Evolutionary conservation across 2,797 vertebrate genomes (phyloP).

Genomic region (Lepus oiostolus): DNA sequence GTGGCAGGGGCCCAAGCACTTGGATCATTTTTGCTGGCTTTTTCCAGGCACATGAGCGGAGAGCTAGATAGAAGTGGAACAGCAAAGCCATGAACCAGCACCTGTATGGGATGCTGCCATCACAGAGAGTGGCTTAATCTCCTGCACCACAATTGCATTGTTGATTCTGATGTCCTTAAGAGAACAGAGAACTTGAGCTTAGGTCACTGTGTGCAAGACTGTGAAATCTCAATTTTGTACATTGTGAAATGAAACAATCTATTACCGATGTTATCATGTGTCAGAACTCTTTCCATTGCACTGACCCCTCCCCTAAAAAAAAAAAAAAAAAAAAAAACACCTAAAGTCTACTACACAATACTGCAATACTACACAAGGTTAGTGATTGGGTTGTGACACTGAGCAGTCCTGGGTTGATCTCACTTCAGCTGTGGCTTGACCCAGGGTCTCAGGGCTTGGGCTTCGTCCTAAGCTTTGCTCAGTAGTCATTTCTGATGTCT

Average conservation of each 20-base stretch:
- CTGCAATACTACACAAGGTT: too few species aligned
- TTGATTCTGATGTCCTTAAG: not conserved
- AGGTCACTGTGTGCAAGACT: not conserved
- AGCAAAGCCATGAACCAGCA: too few species aligned
- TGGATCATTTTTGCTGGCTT: too few species aligned
- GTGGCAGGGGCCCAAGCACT: too few species aligned
- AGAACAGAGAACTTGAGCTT: not conserved
- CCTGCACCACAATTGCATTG: too few species aligned
- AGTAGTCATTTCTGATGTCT: not conserved
- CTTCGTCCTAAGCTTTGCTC: not conserved
- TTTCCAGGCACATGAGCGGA: too few species aligned
- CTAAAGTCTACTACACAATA: too few species aligned
- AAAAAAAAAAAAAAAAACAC: not conserved
- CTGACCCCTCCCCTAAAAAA: not conserved
- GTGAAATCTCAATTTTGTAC: not conserved
- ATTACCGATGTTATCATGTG: not conserved
- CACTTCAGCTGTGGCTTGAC: not conserved
- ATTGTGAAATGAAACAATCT: constrained; percentile 21
- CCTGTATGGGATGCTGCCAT: too few species aligned
- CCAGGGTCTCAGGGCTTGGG: not conserved
- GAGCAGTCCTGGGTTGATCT: not conserved
- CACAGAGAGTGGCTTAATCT: too few species aligned
- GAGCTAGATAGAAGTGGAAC: too few species aligned
- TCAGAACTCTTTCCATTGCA: constrained; percentile 7
- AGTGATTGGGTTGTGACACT: not conserved